phyloP scores from a whole-genome alignment of 23 tunicate species.

The Aplidium turbinatum region DNA sequence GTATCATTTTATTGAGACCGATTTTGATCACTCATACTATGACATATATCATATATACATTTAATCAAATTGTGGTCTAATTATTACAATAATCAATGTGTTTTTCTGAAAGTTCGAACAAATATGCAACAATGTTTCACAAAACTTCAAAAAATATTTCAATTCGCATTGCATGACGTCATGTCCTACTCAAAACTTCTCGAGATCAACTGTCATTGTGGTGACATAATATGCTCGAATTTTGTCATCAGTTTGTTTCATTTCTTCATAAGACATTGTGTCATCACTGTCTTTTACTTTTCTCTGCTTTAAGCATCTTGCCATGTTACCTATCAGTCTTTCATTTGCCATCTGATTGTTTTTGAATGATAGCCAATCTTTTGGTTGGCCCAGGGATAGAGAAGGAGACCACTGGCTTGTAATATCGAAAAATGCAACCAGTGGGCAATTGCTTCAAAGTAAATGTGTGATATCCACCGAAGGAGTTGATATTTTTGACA shows the following conservation, averaged over 20 bases:
- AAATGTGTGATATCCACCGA: slow-evolving; percentile 7
- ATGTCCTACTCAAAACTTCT: too few species aligned
- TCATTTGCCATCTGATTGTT: slow-evolving; percentile 19
- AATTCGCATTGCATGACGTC: too few species aligned
- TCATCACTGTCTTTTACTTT: slow-evolving; percentile 9
- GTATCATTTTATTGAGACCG: too few species aligned
- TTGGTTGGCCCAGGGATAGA: slow-evolving; percentile 5
- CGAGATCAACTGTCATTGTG: slow-evolving; percentile 21
- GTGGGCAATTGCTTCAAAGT: slow-evolving; percentile 22
- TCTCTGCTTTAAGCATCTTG: slow-evolving; percentile 13
- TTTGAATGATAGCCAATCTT: slow-evolving; percentile 1
- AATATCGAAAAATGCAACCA: slow-evolving; percentile 12
- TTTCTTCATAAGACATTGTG: neutral
- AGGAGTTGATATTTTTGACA: slow-evolving; percentile 20
- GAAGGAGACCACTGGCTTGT: slow-evolving; percentile 3
- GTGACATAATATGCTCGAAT: slow-evolving; percentile 13
- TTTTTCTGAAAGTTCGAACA: too few species aligned
- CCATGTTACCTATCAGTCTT: neutral
- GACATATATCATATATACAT: too few species aligned
- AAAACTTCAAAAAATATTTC: too few species aligned
- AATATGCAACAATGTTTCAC: too few species aligned
- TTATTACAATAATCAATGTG: too few species aligned
- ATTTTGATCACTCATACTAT: too few species aligned
- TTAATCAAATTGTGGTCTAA: too few species aligned
- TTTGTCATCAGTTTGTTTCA: slow-evolving; percentile 7